A percentile compares a stretch with the other conserved stretches of the same genome.
Evolutionary conservation across 2,888 invertebrate genomes (phyloP).

Genomic region (Platycnemis pennipes): DNA sequence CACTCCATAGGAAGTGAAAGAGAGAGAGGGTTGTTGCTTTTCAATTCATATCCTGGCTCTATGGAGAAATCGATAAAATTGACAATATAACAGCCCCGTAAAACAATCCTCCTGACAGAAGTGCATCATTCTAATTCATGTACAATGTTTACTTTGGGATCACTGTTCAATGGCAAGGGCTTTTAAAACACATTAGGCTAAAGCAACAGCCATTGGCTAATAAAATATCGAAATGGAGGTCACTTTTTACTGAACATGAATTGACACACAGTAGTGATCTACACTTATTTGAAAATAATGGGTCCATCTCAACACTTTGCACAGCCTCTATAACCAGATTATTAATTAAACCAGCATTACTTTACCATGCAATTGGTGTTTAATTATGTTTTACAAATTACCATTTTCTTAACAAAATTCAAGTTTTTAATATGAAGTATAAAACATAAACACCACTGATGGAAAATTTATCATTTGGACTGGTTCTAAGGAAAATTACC

Average conservation of each 20-base stretch:
- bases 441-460: background rate
- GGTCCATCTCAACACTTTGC: constrained; percentile 48
- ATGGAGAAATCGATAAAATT: background rate
- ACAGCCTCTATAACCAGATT: constrained; percentile 37
- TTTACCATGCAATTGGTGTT: background rate
- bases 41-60: constrained; percentile 23
- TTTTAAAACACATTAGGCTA: constrained; percentile 23
- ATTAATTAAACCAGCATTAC: constrained; percentile 31
- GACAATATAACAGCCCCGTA: background rate
- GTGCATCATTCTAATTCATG: background rate
- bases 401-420: background rate
- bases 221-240: constrained; percentile 1
- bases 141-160: constrained; percentile 5
- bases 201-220: constrained; percentile 35
- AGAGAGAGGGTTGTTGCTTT: background rate
- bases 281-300: constrained; percentile 38
- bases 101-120: background rate
- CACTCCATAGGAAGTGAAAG: background rate
- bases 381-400: background rate
- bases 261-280: constrained; percentile 41
- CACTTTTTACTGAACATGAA: constrained; percentile 47
- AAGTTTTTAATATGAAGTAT: background rate
- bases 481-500: background rate
- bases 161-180: constrained; percentile 15
- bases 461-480: background rate